Conservation (phyloP, 2,888 invertebrate genomes). For the Odontocolon sp. region DNA sequence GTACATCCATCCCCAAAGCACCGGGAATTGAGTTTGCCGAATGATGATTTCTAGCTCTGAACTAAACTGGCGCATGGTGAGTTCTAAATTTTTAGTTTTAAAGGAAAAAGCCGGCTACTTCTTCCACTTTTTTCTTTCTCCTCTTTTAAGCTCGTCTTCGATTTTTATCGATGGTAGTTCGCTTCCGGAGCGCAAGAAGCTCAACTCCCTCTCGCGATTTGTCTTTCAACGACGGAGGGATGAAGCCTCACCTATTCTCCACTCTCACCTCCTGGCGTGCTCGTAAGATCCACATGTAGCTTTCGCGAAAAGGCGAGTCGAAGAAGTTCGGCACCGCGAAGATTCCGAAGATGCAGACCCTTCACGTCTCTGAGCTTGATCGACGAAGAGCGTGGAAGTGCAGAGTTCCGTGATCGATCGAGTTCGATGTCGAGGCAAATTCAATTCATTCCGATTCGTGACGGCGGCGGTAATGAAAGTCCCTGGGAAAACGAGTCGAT, state of each 20-base stretch:
- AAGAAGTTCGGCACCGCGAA: conserved; percentile 36
- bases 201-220: conserved; percentile 23
- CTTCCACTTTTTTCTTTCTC: neutral
- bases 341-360: neutral
- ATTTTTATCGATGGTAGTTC: conserved; percentile 40
- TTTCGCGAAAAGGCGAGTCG: conserved; percentile 13
- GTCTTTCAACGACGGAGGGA: conserved; percentile 13
- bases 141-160: conserved; percentile 7
- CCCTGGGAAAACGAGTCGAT: conserved; percentile 36
- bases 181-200: conserved; percentile 20
- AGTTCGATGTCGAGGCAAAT: conserved; percentile 47
- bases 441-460: conserved; percentile 51
- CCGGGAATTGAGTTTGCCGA: conserved; percentile 5
- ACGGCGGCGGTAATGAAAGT: conserved; percentile 54
- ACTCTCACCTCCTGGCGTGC: conserved; percentile 4
- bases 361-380: conserved; percentile 1
- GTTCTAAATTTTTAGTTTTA: conserved; percentile 21
- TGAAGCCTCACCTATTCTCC: conserved; percentile 4
- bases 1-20: conserved; percentile 2
- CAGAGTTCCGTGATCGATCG: conserved; percentile 42
- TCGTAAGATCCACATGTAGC: conserved; percentile 7
- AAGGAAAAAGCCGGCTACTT: neutral
- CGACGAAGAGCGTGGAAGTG: neutral
- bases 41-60: conserved; percentile 6
- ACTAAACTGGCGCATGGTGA: neutral